Base-by-base conservation (phyloP, 2,888 invertebrate species). In the Tetranychus truncatus region DNA sequence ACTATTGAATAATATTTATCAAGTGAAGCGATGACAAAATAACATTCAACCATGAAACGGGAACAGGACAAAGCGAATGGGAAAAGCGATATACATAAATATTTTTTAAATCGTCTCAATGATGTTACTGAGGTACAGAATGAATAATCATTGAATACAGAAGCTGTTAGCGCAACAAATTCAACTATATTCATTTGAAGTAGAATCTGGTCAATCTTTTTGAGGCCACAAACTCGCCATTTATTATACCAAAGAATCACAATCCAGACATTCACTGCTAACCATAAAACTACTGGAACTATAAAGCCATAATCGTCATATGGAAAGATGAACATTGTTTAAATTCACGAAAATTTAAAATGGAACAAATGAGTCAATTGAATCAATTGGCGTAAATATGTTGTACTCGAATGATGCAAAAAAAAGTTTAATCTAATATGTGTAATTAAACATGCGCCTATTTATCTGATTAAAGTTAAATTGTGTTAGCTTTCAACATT, bases 1-100 rank as follows among this genome's bases (percentile, higher is more conserved):
- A 69, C 69, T 3, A 55, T 55, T 20, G 69, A 20, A 24, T 69
- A 69, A 24, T 69, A 69, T 20, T 90, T 86, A 82, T 90, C 90
- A 77, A 90, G 55, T 9, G 55, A 55, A 55, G 55, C 15, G 9
- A 55, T 15, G 1, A 55, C 11, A 15, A 55, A 55, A 55, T 55
- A 55, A 55, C 55, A 55, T 55, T 55, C 55, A 55, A 55, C 55
- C 55, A 55, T 55, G 55, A 15, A 55, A 55, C 55, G 55, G 1
- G 55, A 15, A 15, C 9, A 9, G 9, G 11, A 9, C 9, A 55
- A 15, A 2, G 3, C 6, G 6, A 55, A 55, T 55, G 55, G 55
- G 55, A 55, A 55, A 55, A 55, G 3, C 3, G 55, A 55, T 55
- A 9, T 9, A 55, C 55, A 55, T 7, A 55, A 55, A 55, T 55